phyloP scores from a whole-genome alignment of 2,888 invertebrate species.

The Leptothorax acervorum region DNA sequence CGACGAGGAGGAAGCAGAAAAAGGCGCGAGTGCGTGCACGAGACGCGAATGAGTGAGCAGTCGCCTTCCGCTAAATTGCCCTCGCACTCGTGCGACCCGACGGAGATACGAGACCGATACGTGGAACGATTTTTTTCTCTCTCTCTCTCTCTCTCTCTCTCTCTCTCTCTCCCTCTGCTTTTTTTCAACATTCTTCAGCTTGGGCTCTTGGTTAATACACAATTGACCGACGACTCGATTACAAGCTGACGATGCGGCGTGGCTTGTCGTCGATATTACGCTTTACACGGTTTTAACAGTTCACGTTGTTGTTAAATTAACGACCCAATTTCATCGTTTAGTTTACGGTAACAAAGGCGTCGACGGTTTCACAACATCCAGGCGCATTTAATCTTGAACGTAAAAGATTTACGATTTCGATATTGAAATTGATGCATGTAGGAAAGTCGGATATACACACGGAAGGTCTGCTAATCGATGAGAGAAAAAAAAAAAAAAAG shows the following conservation, averaged over 20 bases:
- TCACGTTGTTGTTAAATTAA: conserved; percentile 6
- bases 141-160: not conserved
- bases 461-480: not conserved
- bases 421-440: not conserved
- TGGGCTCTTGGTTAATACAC: conserved; percentile 29
- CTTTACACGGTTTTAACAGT: conserved; percentile 1
- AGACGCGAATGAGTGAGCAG: conserved; percentile 50
- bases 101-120: conserved; percentile 40
- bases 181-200: conserved; percentile 44
- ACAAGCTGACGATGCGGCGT: conserved; percentile 22
- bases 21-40: conserved; percentile 53
- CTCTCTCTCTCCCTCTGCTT: not conserved
- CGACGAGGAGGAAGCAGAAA: conserved; percentile 45
- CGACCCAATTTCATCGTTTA: not conserved
- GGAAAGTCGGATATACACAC: not conserved
- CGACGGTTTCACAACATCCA: not conserved
- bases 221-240: conserved; percentile 36
- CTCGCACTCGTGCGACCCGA: conserved; percentile 61
- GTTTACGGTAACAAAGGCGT: not conserved
- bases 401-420: not conserved
- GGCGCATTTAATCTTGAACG: not conserved
- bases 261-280: conserved; percentile 1
- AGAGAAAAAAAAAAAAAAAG: not conserved
- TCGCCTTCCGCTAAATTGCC: conserved; percentile 69
- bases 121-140: conserved; percentile 14